phyloP scores from a whole-genome alignment of 2,797 vertebrate genomes.

The Linurgus olivaceus region DNA sequence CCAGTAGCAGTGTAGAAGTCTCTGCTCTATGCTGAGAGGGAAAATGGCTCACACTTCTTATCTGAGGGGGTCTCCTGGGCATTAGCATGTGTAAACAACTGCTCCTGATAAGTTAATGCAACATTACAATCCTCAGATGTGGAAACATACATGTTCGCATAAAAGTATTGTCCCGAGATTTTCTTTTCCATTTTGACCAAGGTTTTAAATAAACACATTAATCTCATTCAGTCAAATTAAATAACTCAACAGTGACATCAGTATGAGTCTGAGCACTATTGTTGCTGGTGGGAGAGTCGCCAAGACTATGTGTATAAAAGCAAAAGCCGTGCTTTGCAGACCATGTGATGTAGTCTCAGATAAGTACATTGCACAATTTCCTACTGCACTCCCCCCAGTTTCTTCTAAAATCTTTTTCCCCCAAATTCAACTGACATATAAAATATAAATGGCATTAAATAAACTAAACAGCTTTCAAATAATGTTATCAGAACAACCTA shows the following conservation, averaged over 20 bases:
- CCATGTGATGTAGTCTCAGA: constrained; percentile 18
- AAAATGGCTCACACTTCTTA: constrained; percentile 44
- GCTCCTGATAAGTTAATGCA: constrained; percentile 61
- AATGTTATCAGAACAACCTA: neutral
- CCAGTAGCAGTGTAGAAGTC: neutral
- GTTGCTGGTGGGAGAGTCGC: constrained; percentile 61
- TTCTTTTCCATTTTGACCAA: constrained; percentile 62
- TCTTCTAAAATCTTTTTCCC: neutral
- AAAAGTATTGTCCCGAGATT: constrained; percentile 31
- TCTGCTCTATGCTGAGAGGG: neutral
- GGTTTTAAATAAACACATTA: constrained; percentile 74
- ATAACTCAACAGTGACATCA: constrained; percentile 73
- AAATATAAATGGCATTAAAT: constrained; percentile 16
- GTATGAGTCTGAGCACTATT: constrained; percentile 62
- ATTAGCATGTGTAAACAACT: constrained; percentile 42
- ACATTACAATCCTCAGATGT: constrained; percentile 48
- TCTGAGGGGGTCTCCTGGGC: constrained; percentile 23
- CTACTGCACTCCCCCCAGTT: neutral
- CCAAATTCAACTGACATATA: neutral
- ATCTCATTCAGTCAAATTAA: constrained; percentile 70
- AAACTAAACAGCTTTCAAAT: constrained; percentile 21
- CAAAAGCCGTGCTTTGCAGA: constrained; percentile 12
- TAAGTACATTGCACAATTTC: constrained; percentile 43
- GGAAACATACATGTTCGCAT: constrained; percentile 53
- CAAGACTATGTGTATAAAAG: constrained; percentile 57